Evolutionary conservation across 2,113 vertebrate genomes (phyloP).

Genomic region (Anseranas semipalmata): DNA sequence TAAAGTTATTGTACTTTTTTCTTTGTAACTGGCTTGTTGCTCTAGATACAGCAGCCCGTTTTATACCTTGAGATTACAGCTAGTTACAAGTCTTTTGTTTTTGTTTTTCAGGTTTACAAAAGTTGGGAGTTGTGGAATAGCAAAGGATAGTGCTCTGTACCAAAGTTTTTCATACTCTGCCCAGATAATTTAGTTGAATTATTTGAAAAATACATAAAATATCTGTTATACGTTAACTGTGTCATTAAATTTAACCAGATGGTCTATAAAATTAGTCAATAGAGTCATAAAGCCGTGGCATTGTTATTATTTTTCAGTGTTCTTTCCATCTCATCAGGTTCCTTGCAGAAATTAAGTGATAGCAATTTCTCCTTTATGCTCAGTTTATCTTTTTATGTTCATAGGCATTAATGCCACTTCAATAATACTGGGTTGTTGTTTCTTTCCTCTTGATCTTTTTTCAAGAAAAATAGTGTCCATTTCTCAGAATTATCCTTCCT

Average conservation of each 20-base stretch:
- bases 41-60: background rate
- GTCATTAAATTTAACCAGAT: background rate
- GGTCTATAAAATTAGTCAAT: background rate
- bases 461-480: background rate
- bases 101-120: background rate
- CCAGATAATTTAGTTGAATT: background rate
- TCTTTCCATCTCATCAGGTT: background rate
- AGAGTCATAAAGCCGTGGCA: background rate
- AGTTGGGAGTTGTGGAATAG: background rate
- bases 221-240: background rate
- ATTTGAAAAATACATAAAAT: background rate
- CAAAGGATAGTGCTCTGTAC: background rate
- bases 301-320: background rate
- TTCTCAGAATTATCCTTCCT: background rate
- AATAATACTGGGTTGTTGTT: background rate
- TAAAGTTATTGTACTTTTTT: background rate
- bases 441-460: background rate
- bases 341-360: background rate
- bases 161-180: background rate
- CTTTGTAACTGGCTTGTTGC: background rate
- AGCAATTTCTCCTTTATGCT: background rate
- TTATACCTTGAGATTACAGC: background rate
- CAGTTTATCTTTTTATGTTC: background rate
- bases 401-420: background rate
- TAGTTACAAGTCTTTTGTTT: background rate